Percentiles rank a stretch among this genome's conserved stretches.
Evolutionary conservation across 2,113 vertebrate genomes (phyloP).

Genomic region (Phodopus roborovskii): DNA sequence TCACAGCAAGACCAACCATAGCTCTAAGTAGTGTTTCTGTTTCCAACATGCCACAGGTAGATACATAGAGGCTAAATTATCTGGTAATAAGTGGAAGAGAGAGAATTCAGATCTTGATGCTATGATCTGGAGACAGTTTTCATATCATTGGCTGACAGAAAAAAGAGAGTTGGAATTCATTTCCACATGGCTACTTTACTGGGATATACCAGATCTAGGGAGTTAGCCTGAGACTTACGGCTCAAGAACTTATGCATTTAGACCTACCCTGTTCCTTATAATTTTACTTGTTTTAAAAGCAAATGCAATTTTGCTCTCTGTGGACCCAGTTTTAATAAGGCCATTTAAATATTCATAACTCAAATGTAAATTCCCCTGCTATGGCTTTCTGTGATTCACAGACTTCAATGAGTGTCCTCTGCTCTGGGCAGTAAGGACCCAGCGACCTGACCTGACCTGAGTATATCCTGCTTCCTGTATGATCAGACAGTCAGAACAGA

Average conservation of each 20-base stretch:
- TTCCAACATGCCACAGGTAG: neutral
- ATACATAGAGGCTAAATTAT: neutral
- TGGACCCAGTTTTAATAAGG: slow-evolving; percentile 76
- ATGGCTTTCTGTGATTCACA: slow-evolving; percentile 56
- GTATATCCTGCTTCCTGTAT: slow-evolving; percentile 53
- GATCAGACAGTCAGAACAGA: slow-evolving; percentile 75
- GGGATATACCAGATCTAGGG: neutral
- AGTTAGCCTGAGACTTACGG: neutral
- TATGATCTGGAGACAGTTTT: neutral
- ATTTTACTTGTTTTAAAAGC: slow-evolving; percentile 78
- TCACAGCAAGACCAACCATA: neutral
- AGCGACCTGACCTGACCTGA: neutral
- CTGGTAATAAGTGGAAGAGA: neutral
- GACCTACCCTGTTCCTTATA: slow-evolving; percentile 37
- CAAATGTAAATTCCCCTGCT: slow-evolving; percentile 55
- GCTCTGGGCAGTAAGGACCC: neutral
- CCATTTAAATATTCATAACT: slow-evolving; percentile 80
- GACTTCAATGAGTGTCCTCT: slow-evolving; percentile 62
- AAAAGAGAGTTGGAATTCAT: neutral
- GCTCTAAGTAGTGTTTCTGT: neutral
- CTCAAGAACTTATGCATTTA: slow-evolving; percentile 33
- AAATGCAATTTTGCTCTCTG: slow-evolving; percentile 70
- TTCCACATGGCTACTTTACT: neutral
- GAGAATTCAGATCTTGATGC: neutral
- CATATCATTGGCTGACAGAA: neutral